These are phyloP conservation scores for Diuraphis noxia DNA, from an alignment of 1,140 invertebrate species.

Conservation along the genomic window DNA sequence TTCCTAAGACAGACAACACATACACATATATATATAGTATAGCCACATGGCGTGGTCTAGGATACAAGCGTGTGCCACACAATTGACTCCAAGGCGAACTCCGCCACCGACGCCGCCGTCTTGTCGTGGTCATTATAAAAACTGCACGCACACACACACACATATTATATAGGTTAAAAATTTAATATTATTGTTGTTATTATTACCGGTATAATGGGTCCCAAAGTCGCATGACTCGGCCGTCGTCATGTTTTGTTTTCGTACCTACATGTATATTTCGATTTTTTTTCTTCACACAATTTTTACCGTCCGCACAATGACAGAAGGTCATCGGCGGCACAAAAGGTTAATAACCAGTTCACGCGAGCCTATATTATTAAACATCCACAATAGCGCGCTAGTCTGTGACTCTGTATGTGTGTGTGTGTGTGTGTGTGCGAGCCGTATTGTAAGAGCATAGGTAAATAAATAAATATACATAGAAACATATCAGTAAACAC, in stretches of 20 bases:
- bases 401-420: too few relatives aligned
- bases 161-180: neutral
- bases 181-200: neutral
- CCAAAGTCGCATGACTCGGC: constrained; percentile 6
- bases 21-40: neutral
- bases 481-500: neutral
- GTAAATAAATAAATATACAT: neutral
- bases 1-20: neutral
- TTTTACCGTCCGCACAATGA: neutral
- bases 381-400: neutral
- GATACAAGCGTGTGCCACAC: neutral
- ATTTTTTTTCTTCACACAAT: neutral
- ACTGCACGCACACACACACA: neutral
- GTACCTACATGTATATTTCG: neutral
- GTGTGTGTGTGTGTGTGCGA: neutral
- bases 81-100: neutral
- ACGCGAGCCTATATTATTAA: neutral
- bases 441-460: neutral
- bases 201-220: neutral
- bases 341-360: constrained; percentile 49
- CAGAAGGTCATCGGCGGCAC: neutral
- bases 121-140: neutral
- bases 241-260: neutral
- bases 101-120: neutral
- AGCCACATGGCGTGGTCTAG: neutral